phyloP scores from a whole-genome alignment of 1,140 invertebrate genomes.

The Orchestia grillus region DNA sequence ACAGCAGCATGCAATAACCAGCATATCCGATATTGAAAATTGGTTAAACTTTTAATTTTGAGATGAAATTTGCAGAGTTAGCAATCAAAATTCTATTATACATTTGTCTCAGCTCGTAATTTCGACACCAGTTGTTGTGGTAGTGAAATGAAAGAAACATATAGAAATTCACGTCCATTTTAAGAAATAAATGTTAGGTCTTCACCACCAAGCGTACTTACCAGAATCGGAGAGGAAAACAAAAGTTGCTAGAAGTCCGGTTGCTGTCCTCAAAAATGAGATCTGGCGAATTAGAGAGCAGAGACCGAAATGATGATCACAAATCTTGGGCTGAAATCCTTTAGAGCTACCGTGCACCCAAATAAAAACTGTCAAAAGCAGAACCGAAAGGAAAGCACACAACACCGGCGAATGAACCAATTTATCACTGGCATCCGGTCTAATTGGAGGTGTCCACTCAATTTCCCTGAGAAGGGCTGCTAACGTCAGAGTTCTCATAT shows the following conservation, averaged over 20 bases:
- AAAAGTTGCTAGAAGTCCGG: background rate
- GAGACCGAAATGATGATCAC: background rate
- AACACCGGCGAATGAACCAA: background rate
- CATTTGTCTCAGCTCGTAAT: no score
- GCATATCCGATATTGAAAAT: background rate
- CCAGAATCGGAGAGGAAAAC: background rate
- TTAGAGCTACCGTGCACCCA: background rate
- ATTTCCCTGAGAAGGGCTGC: background rate
- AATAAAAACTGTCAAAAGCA: background rate
- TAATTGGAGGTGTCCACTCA: background rate
- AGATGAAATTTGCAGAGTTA: background rate
- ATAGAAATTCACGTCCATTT: no score
- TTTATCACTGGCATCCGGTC: background rate
- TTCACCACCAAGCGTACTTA: background rate
- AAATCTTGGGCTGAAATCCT: background rate
- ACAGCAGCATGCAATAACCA: no score
- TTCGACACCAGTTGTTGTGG: no score
- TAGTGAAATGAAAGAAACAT: no score
- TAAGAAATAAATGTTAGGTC: background rate
- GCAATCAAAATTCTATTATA: background rate
- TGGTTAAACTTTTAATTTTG: background rate
- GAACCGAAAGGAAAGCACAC: background rate
- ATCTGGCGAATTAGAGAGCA: background rate
- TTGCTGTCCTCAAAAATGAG: background rate
- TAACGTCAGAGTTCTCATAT: background rate